Evolutionary conservation across 2,113 vertebrate species (phyloP).

Genomic region (Micronisus gabar): DNA sequence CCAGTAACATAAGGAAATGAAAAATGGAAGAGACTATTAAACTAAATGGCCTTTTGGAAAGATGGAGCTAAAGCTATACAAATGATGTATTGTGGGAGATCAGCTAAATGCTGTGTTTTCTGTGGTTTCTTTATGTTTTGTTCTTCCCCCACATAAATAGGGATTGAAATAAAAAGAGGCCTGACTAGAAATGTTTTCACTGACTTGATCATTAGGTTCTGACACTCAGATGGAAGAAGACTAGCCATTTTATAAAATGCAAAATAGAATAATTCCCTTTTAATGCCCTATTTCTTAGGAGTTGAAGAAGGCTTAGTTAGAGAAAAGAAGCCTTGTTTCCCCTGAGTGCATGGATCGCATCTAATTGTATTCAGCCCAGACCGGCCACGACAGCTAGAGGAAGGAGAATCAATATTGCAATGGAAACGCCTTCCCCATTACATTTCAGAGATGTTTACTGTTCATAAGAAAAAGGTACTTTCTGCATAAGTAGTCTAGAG

Average conservation of each 20-base stretch:
- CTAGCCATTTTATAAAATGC: neutral
- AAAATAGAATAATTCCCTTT: neutral
- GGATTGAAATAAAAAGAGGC: neutral
- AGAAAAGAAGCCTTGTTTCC: neutral
- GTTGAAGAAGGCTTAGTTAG: neutral
- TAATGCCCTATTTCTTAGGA: neutral
- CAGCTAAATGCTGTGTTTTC: neutral
- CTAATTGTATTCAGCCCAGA: neutral
- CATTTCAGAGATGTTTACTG: neutral
- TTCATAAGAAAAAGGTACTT: neutral
- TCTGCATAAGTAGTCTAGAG: neutral
- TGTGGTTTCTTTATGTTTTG: neutral
- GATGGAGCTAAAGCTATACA: neutral
- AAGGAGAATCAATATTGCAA: neutral
- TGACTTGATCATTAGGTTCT: neutral
- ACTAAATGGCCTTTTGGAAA: slow-evolving; percentile 31
- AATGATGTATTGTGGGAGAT: neutral
- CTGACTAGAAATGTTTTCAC: neutral
- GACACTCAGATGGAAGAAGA: neutral
- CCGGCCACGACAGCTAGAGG: neutral
- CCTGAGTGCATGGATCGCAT: neutral
- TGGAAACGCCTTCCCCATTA: neutral
- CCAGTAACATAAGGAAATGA: slow-evolving; percentile 1
- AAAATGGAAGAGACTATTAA: neutral
- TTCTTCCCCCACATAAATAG: neutral